A percentile compares a stretch with the other conserved stretches of the same genome.
phyloP scores from a whole-genome alignment of 2,113 vertebrate species.

The Eulemur macaco region DNA sequence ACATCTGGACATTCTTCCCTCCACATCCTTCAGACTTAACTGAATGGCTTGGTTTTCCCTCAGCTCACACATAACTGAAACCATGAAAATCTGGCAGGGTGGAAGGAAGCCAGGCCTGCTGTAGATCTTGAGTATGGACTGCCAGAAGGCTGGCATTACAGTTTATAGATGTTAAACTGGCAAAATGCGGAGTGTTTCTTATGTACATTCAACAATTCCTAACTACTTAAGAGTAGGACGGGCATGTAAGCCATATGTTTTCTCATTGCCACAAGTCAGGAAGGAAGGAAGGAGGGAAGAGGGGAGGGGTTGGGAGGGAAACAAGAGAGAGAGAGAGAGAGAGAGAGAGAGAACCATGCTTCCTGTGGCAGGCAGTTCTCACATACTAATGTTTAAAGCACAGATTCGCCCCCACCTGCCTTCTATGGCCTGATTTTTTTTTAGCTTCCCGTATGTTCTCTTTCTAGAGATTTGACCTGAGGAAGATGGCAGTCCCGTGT shows the following conservation, averaged over 20 bases:
- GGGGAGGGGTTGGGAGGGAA: accelerated
- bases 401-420: not conserved
- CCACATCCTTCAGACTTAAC: not conserved
- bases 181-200: not conserved
- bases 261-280: not conserved
- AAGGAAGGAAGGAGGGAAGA: no score
- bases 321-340: not conserved
- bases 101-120: not conserved
- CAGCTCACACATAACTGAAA: not conserved
- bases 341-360: not conserved
- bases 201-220: not conserved
- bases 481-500: not conserved
- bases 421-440: not conserved
- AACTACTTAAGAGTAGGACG: not conserved
- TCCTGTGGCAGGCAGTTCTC: not conserved
- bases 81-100: not conserved
- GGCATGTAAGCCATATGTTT: not conserved
- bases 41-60: not conserved
- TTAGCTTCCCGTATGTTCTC: not conserved
- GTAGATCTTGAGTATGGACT: not conserved
- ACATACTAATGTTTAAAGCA: not conserved
- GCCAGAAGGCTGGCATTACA: not conserved
- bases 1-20: not conserved
- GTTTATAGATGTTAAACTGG: not conserved
- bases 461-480: not conserved